Evolutionary conservation across 2,888 invertebrate genomes (phyloP).

Genomic region (Catotricha subobsoleta): DNA sequence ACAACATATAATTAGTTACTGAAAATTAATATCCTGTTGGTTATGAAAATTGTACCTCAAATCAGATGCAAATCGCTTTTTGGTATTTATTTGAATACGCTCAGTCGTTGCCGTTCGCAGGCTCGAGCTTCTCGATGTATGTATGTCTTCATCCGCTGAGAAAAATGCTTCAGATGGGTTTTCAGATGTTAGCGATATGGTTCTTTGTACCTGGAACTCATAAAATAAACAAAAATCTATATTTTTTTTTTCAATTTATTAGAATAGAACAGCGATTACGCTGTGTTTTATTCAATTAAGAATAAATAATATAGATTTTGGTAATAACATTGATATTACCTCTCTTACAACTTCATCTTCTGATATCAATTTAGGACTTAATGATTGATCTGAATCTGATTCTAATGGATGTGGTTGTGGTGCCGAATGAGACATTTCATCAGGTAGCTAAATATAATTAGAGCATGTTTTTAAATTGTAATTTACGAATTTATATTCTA

Average conservation of each 20-base stretch:
- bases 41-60: conserved; percentile 19
- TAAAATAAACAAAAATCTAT: too few species aligned
- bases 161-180: conserved; percentile 85
- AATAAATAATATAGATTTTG: conserved; percentile 10
- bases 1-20: neutral
- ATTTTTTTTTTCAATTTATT: neutral
- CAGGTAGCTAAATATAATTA: conserved; percentile 20
- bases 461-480: neutral
- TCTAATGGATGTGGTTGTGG: conserved; percentile 29
- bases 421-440: conserved; percentile 30
- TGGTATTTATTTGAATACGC: conserved; percentile 10
- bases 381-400: conserved; percentile 28
- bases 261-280: neutral
- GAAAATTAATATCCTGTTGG: neutral
- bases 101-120: conserved; percentile 15
- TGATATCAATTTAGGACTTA: conserved; percentile 14
- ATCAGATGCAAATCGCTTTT: conserved; percentile 29
- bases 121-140: conserved; percentile 12
- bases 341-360: conserved; percentile 24
- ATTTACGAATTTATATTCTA: neutral
- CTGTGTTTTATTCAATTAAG: neutral
- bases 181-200: conserved; percentile 73
- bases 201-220: conserved; percentile 39
- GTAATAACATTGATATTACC: conserved; percentile 14
- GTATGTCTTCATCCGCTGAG: conserved; percentile 78